Base-by-base conservation (phyloP, 2,113 vertebrate genomes). In the Xiphophorus maculatus region DNA sequence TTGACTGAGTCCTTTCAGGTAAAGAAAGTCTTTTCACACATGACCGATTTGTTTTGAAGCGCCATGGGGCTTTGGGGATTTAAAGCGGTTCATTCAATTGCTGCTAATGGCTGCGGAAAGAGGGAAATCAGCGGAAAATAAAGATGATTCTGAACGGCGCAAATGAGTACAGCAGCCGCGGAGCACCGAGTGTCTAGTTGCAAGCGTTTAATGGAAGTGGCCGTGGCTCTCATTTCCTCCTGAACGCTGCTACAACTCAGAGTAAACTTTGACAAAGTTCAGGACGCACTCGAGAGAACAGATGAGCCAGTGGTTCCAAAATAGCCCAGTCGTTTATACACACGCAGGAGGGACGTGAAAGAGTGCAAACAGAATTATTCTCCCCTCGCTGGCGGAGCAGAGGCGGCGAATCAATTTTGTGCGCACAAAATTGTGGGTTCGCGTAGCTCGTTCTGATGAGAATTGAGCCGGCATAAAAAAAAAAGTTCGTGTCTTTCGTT, bases 11-110 rank as follows among this genome's bases (percentile, higher is more conserved):
- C 83, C 66, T 81, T 71, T 82, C 69, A 86, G 69, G 66, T 76
- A 71, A 76, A 83, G 37, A 81, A 73, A 78, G 69, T 69, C 51
- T 77, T 76, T 84, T 84, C 77, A 84, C 74, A 84, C 85, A 81
- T 75, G 64, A 35, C 48, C 79, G 77, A 62, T 35, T 89, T 48
- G 14, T 71, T 82, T 65, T 67, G 25, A 80, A 76, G 76, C 67
- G 67, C 64, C 3, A 4, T 1, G 13, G 22, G 22, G 74, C 58
- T 77, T 63, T 72, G 42, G 64, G 51, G 66, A 22, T 75, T 73
- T 48, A 66, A 32, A 69, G 66, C 68, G 62, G 72, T 74, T 77
- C 35, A 42, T 35, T 72, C 30, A 54, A 29, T 42, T 70, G 63
- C 33, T 5, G 1, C 25, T 70, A 81, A 73, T 51, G 28, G 80